Evolutionary conservation across 2,797 vertebrate genomes (phyloP).

Genomic region (Glossophaga mutica): DNA sequence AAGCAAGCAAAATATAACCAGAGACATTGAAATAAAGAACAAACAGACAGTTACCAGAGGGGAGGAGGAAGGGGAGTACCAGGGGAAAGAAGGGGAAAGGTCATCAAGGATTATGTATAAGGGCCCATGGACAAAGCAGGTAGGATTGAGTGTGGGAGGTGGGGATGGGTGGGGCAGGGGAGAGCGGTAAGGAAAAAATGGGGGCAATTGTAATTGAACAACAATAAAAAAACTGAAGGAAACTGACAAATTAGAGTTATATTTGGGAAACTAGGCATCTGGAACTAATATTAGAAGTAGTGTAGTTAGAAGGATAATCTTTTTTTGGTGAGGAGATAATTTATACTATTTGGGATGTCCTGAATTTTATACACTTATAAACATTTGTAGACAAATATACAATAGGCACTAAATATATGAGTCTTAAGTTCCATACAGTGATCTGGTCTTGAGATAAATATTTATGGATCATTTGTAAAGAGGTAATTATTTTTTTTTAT

Average conservation of each 20-base stretch:
- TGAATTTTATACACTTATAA: background rate
- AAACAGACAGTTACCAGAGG: no score
- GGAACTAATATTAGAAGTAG: background rate
- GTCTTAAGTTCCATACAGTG: background rate
- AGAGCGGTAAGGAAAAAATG: no score
- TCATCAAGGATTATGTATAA: no score
- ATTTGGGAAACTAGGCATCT: background rate
- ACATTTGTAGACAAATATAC: background rate
- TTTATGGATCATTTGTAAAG: background rate
- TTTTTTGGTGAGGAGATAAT: slow-evolving; percentile 7
- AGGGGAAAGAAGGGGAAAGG: no score
- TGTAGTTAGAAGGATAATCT: background rate
- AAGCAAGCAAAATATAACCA: no score
- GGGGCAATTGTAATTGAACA: no score
- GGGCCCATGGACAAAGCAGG: no score
- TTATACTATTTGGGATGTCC: background rate
- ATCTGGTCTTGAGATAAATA: background rate
- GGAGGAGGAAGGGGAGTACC: no score
- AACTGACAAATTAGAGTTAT: background rate
- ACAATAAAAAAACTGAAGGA: background rate
- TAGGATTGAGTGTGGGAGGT: no score
- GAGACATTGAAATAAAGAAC: no score
- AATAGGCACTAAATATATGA: background rate
- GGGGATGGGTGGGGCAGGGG: no score
- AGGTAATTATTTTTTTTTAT: no score